Evolutionary conservation across 2,797 vertebrate genomes (phyloP).

Genomic region (Diplodus sargus): DNA sequence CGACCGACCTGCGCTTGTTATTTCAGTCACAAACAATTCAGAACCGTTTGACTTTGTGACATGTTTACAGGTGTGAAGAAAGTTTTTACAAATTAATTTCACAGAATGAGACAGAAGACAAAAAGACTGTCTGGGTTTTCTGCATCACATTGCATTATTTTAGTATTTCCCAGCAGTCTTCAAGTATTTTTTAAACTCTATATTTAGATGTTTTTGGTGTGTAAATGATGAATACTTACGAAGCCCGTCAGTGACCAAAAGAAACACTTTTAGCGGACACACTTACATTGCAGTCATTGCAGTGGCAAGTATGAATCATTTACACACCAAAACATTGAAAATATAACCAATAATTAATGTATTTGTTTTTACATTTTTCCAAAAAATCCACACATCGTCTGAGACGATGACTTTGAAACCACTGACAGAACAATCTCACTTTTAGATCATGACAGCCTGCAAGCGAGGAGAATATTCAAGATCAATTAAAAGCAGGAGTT

Average conservation of each 20-base stretch:
- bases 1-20: background rate
- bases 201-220: no score
- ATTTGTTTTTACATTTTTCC: background rate
- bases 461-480: background rate
- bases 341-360: no score
- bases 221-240: no score
- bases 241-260: no score
- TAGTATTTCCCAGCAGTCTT: no score
- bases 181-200: no score
- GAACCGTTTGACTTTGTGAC: background rate
- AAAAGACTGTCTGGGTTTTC: background rate
- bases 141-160: background rate
- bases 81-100: background rate
- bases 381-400: background rate
- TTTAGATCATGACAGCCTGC: background rate
- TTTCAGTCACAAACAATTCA: background rate
- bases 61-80: slow-evolving; percentile 13
- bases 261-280: no score
- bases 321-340: no score
- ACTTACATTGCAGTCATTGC: no score
- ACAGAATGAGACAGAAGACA: background rate
- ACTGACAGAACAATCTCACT: background rate
- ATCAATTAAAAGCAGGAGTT: background rate
- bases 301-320: no score
- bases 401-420: background rate